These are phyloP conservation scores for Eublepharis macularius DNA, from an alignment of 2,113 vertebrate genomes.

Conservation along the genomic window DNA sequence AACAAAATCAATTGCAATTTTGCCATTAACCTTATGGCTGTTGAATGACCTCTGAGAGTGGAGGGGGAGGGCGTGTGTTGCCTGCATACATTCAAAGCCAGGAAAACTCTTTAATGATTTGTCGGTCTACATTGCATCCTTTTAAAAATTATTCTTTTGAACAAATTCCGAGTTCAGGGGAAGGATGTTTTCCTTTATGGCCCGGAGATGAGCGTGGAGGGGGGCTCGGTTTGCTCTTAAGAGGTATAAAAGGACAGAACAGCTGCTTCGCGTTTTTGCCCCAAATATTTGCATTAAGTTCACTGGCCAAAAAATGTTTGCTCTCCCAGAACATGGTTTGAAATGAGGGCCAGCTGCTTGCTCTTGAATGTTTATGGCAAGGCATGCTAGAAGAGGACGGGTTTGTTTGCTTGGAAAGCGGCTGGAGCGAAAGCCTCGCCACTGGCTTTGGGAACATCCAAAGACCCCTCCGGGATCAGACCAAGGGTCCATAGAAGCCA, in stretches of 20 bases:
- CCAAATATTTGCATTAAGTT: slow-evolving; percentile 66
- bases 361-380: slow-evolving; percentile 57
- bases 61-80: background rate
- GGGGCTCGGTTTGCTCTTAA: slow-evolving; percentile 49
- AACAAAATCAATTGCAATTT: background rate
- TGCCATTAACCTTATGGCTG: background rate
- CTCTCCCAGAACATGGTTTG: slow-evolving; percentile 48
- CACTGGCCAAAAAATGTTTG: slow-evolving; percentile 49
- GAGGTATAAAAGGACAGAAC: slow-evolving; percentile 69
- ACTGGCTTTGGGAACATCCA: no score
- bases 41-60: background rate
- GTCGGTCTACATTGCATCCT: background rate
- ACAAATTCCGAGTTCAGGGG: slow-evolving; percentile 38
- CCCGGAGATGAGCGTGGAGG: slow-evolving; percentile 42
- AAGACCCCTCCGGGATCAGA: no score
- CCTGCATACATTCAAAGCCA: background rate
- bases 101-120: background rate
- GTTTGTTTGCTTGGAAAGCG: background rate
- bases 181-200: slow-evolving; percentile 56
- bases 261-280: slow-evolving; percentile 66
- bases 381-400: slow-evolving; percentile 34
- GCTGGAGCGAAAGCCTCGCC: no score
- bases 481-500: no score
- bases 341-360: slow-evolving; percentile 72
- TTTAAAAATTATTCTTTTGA: slow-evolving; percentile 21